Conservation (phyloP, 2,888 invertebrate genomes). For the Beris morrisii region DNA sequence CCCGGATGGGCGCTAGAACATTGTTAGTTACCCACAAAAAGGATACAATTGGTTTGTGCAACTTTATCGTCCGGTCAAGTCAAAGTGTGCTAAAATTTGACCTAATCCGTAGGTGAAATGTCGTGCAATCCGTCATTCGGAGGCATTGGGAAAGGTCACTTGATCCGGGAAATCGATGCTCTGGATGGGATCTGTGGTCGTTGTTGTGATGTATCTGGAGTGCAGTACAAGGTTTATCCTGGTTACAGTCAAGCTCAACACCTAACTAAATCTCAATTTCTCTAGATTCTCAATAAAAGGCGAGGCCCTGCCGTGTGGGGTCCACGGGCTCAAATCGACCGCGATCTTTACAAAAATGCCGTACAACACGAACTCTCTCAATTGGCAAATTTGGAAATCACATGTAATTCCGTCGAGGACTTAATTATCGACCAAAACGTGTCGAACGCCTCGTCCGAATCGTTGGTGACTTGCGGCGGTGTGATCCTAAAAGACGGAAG, state of each 20-base stretch:
- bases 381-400: constrained; percentile 67
- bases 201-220: constrained; percentile 79
- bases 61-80: neutral
- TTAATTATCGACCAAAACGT: constrained; percentile 61
- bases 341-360: constrained; percentile 73
- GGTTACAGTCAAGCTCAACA: neutral
- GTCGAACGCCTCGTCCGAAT: constrained; percentile 23
- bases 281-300: constrained; percentile 69
- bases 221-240: constrained; percentile 69
- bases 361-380: constrained; percentile 71
- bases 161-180: constrained; percentile 86
- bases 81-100: neutral
- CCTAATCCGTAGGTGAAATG: constrained; percentile 71
- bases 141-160: constrained; percentile 88
- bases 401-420: constrained; percentile 78
- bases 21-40: constrained; percentile 81
- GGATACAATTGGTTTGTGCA: constrained; percentile 69
- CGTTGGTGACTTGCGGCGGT: constrained; percentile 45
- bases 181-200: constrained; percentile 81
- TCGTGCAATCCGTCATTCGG: constrained; percentile 94
- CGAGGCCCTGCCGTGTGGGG: constrained; percentile 92
- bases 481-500: constrained; percentile 59
- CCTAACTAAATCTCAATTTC: neutral
- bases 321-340: constrained; percentile 83
- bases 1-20: constrained; percentile 79